phyloP scores from a whole-genome alignment of 2,888 invertebrate genomes.

The Leptura quadrifasciata region DNA sequence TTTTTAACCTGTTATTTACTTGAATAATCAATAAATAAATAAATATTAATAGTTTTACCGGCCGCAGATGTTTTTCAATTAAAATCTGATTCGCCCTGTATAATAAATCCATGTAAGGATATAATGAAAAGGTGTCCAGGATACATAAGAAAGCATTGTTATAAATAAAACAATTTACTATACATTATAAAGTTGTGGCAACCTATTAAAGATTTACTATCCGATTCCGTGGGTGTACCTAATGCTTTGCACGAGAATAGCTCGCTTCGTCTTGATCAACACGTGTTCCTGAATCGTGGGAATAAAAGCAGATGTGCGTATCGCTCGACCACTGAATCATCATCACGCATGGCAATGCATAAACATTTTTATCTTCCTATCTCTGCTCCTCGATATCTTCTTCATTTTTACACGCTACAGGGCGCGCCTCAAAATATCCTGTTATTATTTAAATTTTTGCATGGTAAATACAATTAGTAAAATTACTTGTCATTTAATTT shows the following conservation, averaged over 20 bases:
- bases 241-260: slow-evolving; percentile 54
- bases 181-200: neutral
- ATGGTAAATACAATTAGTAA: slow-evolving; percentile 19
- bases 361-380: slow-evolving; percentile 50
- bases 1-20: too few species aligned
- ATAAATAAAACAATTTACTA: slow-evolving; percentile 9
- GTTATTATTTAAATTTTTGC: slow-evolving; percentile 23
- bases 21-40: too few species aligned
- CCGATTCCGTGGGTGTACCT: slow-evolving; percentile 39
- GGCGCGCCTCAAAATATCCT: slow-evolving; percentile 37
- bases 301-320: slow-evolving; percentile 71
- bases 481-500: slow-evolving; percentile 24
- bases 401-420: slow-evolving; percentile 42
- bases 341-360: slow-evolving; percentile 60
- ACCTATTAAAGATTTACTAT: slow-evolving; percentile 12
- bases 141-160: neutral
- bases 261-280: slow-evolving; percentile 66
- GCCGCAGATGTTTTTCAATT: too few species aligned
- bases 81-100: too few species aligned
- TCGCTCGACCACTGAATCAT: slow-evolving; percentile 53
- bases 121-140: slow-evolving; percentile 16
- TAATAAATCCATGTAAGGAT: neutral
- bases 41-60: too few species aligned
- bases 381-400: slow-evolving; percentile 27
- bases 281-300: slow-evolving; percentile 72